Evolutionary conservation across 1,140 invertebrate genomes (phyloP), one percentile per base, ranked within the genome.

Genomic region (Ceratina australensis): DNA sequence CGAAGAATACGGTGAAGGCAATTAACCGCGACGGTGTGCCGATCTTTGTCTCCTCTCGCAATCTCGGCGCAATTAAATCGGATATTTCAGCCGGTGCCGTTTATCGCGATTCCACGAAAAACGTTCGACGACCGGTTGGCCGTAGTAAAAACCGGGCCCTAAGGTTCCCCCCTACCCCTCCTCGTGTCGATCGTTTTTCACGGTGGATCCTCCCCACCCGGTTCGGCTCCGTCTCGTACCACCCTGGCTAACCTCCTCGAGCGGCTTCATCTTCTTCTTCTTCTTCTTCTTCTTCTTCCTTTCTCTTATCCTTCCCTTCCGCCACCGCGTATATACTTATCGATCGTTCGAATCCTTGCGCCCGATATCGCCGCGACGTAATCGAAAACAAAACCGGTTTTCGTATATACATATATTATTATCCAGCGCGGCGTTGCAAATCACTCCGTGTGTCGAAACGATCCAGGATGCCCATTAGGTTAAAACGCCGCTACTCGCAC

Each of bases 11-110:
- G 50, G 79, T 49, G 33, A n/a, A 26, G 80, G 71, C 65, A 80
- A 80, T 83, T 83, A 83, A 83, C 47, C 22, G 57, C 49, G 74
- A 33, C 74, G 79, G 76, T 42, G 33, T 77, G 81, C 87, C 87
- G 89, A 91, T 91, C 88, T 90, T 91, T 90, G 89, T 91, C 82
- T 61, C 60, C 59, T 69, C 64, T 86, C 60, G 89, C 86, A 89
- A 91, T 83, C 78, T 86, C 87, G 82, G 83, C 86, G 88, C 90
- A 92, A 91, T 91, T 91, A 91, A 91, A 91, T 90, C 88, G 84
- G 86, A 89, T 90, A 91, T 89, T 90, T 87, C 90, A 87, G 87
- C 84, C 89, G 65, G 87, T 86, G 86, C 83, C 86, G 85, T 90
- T 89, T 88, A 88, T 72, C 83, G 79, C 82, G 83, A 89, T 90